phyloP scores from a whole-genome alignment of 2,113 vertebrate genomes.

The Calypte anna region DNA sequence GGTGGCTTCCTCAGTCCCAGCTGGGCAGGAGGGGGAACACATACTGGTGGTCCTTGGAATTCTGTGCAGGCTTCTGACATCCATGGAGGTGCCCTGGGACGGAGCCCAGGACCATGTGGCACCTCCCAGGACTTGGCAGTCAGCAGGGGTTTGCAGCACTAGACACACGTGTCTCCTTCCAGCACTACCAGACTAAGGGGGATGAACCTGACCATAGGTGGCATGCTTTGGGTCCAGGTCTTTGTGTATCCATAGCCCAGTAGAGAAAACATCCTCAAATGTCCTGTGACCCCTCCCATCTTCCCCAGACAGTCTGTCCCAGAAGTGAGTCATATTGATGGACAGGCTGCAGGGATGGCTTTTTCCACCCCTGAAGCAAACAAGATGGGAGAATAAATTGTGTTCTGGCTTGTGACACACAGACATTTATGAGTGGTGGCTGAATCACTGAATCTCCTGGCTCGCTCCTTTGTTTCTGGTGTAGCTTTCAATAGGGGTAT shows the following conservation, averaged over 20 bases:
- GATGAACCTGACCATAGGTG: neutral
- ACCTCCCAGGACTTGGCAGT: neutral
- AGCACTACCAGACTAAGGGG: neutral
- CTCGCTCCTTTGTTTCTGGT: neutral
- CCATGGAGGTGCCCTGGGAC: neutral
- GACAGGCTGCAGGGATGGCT: neutral
- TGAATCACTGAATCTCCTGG: neutral
- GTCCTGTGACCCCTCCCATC: neutral
- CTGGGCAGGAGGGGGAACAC: neutral
- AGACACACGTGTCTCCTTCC: neutral
- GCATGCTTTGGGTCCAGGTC: neutral
- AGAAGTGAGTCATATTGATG: neutral
- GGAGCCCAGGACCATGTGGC: accelerated
- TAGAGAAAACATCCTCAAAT: neutral
- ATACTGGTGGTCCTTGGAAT: neutral
- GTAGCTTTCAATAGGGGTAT: neutral
- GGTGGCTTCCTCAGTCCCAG: neutral
- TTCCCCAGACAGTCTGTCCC: neutral
- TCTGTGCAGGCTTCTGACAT: neutral
- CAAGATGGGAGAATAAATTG: neutral
- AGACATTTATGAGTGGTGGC: neutral
- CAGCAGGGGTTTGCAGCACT: neutral
- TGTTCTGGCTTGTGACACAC: neutral
- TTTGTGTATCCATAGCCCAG: neutral
- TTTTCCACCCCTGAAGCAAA: neutral